Evolutionary conservation across 2,797 vertebrate species (phyloP).

Genomic region (Steatocranus sp.): DNA sequence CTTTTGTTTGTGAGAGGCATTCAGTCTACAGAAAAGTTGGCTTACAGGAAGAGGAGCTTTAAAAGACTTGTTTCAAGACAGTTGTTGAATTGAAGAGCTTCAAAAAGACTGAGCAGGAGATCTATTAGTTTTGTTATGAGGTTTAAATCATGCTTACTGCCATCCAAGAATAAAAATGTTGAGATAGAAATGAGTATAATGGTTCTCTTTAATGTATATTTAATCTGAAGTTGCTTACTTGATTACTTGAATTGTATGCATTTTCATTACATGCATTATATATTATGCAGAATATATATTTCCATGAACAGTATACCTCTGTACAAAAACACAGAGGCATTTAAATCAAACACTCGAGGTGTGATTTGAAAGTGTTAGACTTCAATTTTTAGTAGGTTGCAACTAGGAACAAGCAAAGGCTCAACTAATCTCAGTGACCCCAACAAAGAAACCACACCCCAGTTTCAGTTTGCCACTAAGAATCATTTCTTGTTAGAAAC

Average conservation of each 20-base stretch:
- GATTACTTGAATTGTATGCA: neutral
- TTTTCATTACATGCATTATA: neutral
- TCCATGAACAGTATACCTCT: neutral
- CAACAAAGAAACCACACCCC: rapidly evolving
- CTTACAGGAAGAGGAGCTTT: neutral
- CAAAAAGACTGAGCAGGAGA: neutral
- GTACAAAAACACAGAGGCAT: neutral
- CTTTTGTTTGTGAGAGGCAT: neutral
- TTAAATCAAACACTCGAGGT: neutral
- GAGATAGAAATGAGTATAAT: neutral
- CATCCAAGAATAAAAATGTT: neutral
- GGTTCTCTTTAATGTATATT: neutral
- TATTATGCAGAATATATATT: neutral
- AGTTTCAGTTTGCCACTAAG: neutral
- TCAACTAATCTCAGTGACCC: neutral
- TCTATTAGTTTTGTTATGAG: neutral
- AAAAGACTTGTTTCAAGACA: neutral
- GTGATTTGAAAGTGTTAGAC: neutral
- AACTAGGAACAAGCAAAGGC: neutral
- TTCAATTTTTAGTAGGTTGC: neutral
- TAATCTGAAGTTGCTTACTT: neutral
- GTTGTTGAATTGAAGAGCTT: neutral
- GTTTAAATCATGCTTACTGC: neutral
- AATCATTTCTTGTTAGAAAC: neutral
- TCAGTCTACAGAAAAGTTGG: neutral